These are phyloP conservation scores for Catostomus latipinnis DNA, from an alignment of 2,797 vertebrate genomes.

Conservation along the genomic window DNA sequence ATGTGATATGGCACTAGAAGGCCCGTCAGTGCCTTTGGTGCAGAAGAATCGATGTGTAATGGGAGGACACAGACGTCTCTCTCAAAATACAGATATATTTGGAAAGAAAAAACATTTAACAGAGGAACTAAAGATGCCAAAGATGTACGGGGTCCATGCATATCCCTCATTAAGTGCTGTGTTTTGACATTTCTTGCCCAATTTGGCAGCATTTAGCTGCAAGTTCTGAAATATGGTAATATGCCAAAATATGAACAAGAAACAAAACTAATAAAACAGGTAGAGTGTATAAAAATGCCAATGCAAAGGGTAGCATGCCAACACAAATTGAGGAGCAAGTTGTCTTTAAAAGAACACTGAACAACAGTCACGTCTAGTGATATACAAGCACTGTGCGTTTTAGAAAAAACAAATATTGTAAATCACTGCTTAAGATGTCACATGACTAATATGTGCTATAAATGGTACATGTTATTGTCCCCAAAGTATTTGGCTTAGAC, in stretches of 20 bases:
- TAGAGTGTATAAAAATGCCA: background rate
- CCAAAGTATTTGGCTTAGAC: background rate
- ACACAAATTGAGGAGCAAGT: background rate
- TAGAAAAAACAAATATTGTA: background rate
- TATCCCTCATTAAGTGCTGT: slow-evolving; percentile 19
- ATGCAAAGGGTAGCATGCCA: background rate
- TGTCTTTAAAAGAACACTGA: background rate
- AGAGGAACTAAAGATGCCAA: background rate
- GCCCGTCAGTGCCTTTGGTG: slow-evolving; percentile 37
- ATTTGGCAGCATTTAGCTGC: slow-evolving; percentile 26
- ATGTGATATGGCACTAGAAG: slow-evolving; percentile 8
- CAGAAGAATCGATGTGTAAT: background rate
- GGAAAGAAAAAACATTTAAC: slow-evolving; percentile 9
- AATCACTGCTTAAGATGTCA: background rate
- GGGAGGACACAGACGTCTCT: background rate
- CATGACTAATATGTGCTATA: background rate
- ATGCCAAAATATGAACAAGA: slow-evolving; percentile 12
- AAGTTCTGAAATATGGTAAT: slow-evolving; percentile 5
- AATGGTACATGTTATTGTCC: background rate
- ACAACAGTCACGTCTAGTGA: background rate
- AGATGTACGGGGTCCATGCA: slow-evolving; percentile 13
- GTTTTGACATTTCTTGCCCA: background rate
- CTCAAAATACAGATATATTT: slow-evolving; percentile 15
- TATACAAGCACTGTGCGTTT: background rate
- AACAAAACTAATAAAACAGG: slow-evolving; percentile 4